Base-by-base conservation (phyloP, 2,113 vertebrate genomes). In the Aplodontia rufa region DNA sequence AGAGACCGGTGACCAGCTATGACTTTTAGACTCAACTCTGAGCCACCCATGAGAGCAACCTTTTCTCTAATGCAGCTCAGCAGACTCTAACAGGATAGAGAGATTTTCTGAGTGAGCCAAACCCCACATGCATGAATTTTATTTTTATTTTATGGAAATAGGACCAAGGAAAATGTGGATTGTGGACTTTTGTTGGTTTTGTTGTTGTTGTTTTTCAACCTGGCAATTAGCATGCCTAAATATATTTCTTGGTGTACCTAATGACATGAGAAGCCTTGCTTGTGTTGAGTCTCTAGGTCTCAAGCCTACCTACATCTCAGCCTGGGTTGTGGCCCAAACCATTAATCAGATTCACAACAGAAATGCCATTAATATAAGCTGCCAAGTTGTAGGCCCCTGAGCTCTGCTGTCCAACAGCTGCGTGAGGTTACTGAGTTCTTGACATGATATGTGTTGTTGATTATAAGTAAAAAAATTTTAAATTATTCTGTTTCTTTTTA, bases 251-350 rank as follows among this genome's bases (percentile, higher is more conserved):
- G 22, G 26, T 68, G 51, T 58, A 66, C 26, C 37, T 64, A 53
- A 66, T 64, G 87, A 95, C 84, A 66, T 62, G 32, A 95, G 69
- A 87, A 37, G 11, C 20, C 79, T 69, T 75, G 58, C 55, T 93
- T 84, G 55, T 62, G 24, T 86, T 92, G 82, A 78, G 40, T 24
- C 4, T 76, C 72, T 55, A 42, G 20, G 71, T 75, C 60, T 90
- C 87, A 93, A 95, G 42, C 1, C 45, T 49, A 62, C 51, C 47
- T 80, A 92, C 26, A 84, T 87, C 64, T 71, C 66, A 92, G 32
- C n/a, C 45, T 84, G 14, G 78, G 76, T 55, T 45, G 30, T 20
- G 49, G 37, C 81, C 69, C 62, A 89, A 47, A 40, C 69, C 45
- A 72, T 66, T 87, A 62, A 76, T 83, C 53, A 89, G 17, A 51